Evolutionary conservation across 2,797 vertebrate species (phyloP).

Genomic region (Falco columbarius): DNA sequence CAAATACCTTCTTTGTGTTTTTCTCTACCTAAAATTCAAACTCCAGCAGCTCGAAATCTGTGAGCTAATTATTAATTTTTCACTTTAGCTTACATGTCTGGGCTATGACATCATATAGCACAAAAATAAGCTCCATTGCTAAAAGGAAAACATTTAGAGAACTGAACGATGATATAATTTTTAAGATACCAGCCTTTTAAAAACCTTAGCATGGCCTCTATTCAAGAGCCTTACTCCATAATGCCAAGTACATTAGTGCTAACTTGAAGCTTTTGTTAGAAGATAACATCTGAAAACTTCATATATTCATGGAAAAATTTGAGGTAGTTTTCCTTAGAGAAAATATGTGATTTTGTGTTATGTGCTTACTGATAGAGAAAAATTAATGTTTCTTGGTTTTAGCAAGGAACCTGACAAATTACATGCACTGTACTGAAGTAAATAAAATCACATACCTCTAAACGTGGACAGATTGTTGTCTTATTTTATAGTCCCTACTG

Average conservation of each 20-base stretch:
- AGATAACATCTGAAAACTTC: not conserved
- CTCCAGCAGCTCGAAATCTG: not conserved
- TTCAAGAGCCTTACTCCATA: not conserved
- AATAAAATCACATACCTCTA: not conserved
- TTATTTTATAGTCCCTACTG: not conserved
- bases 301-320: not conserved
- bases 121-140: not conserved
- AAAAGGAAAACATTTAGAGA: not conserved
- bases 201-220: not conserved
- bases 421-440: not conserved
- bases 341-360: not conserved
- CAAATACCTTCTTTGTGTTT: not conserved
- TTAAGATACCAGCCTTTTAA: not conserved
- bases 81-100: not conserved
- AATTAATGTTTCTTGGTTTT: not conserved
- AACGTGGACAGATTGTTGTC: not conserved
- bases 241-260: not conserved
- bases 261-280: conserved; percentile 31
- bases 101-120: not conserved
- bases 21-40: not conserved
- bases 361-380: not conserved
- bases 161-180: not conserved
- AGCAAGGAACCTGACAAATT: not conserved
- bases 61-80: conserved; percentile 4
- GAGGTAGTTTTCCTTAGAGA: not conserved